Base-by-base conservation (phyloP, 2,888 invertebrate species). In the Morpho helenor region DNA sequence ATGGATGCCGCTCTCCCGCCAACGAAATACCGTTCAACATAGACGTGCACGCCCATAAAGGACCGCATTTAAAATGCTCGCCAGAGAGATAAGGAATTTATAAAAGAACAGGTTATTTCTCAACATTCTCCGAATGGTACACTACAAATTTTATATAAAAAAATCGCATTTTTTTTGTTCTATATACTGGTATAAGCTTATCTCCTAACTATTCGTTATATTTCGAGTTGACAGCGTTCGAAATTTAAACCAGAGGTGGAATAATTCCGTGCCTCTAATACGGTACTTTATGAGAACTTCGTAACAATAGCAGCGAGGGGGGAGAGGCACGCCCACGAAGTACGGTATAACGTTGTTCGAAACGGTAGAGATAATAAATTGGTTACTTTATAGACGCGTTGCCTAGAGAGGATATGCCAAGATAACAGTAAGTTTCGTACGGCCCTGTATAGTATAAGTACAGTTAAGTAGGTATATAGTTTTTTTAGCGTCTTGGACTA, bases 371-470 rank as follows among this genome's bases (percentile, higher is more conserved):
- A 68, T 68, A 70, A 72, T 79, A 79, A 88, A 87, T 77, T 73
- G 75, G 69, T 67, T 84, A 77, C 91, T 72, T 72, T 89, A 87
- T 89, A 77, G 79, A 73, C 84, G 83, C 79, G 78, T 82, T 80
- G 87, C 87, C 90, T 89, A 88, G 88, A 88, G 90, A 91, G 91
- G 91, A 91, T 91, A 91, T 91, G 89, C 88, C 89, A 88, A 91
- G 91, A 91, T 91, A 91, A 91, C 91, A 91, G 91, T 91, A 91
- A 91, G 89, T 91, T 91, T 90, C 86, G 88, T 89, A 86, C 85
- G 80, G 79, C 82, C 82, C 85, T 83, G 61, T 82, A 78, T 80
- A 79, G 74, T 75, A 79, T 84, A 85, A 78, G 78, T 84, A 82
- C 74, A 66, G 71, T 73, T 72, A 64, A 67, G 67, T 71, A 70